These are phyloP conservation scores for Piliocolobus tephrosceles DNA, from an alignment of 2,113 vertebrate genomes.

Conservation along the genomic window DNA sequence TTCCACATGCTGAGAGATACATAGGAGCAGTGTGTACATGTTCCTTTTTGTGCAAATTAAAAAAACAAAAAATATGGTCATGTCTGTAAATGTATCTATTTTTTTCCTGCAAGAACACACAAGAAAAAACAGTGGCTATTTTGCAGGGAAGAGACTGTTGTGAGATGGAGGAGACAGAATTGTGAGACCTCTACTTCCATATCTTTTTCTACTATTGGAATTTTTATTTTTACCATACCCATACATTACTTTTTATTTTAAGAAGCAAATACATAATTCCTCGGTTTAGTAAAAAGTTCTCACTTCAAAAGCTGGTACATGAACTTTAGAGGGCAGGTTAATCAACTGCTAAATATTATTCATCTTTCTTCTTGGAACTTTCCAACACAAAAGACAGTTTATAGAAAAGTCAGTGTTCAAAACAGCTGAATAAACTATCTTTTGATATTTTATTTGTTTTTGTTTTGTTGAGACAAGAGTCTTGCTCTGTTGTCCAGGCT, in stretches of 20 bases:
- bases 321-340: neutral
- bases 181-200: neutral
- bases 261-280: neutral
- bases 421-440: neutral
- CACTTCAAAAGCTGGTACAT: neutral
- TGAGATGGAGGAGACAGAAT: neutral
- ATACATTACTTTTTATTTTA: neutral
- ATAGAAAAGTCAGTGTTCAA: neutral
- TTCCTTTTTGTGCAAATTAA: neutral
- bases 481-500: neutral
- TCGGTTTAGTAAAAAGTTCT: conserved; percentile 3
- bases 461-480: neutral
- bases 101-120: neutral
- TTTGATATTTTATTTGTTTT: neutral
- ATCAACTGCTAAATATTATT: neutral
- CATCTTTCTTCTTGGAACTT: conserved; percentile 19
- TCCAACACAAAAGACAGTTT: neutral
- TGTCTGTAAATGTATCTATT: neutral
- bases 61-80: neutral
- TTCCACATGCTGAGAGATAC: neutral
- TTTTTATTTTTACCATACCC: neutral
- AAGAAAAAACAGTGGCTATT: conserved; percentile 12
- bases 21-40: neutral
- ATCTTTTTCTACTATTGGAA: neutral
- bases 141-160: neutral